Evolutionary conservation across 2,113 vertebrate genomes (phyloP).

Genomic region (Thomomys bottae): DNA sequence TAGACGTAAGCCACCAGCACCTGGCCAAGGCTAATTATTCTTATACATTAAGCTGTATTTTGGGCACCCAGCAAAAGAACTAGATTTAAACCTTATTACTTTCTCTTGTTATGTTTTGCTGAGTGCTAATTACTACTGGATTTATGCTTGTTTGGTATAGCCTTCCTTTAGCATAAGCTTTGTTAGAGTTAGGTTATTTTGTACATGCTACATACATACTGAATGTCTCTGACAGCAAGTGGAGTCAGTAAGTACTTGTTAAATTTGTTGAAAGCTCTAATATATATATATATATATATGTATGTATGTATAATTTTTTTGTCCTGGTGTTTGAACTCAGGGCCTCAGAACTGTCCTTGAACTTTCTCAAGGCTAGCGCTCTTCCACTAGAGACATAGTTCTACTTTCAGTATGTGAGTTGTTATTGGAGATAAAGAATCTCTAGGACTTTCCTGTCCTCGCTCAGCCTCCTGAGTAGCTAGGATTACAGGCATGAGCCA

Average conservation of each 20-base stretch:
- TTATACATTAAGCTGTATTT: slow-evolving; percentile 36
- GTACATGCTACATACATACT: neutral
- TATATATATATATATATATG: neutral
- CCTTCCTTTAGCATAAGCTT: slow-evolving; percentile 9
- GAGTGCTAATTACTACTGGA: neutral
- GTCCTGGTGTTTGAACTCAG: neutral
- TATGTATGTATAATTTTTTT: neutral
- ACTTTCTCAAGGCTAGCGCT: no score
- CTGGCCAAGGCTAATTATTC: no score
- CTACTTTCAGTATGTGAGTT: no score
- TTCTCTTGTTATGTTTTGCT: slow-evolving; percentile 55
- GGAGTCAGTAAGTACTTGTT: slow-evolving; percentile 33
- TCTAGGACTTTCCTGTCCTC: no score
- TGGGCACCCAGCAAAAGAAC: slow-evolving; percentile 6
- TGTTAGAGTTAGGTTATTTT: slow-evolving; percentile 38
- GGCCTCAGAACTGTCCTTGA: no score
- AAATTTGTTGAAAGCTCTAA: neutral
- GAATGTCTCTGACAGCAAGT: slow-evolving; percentile 26
- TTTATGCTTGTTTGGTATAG: slow-evolving; percentile 12
- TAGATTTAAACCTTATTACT: slow-evolving; percentile 30
- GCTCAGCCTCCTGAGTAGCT: no score
- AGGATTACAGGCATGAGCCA: no score
- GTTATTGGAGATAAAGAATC: no score
- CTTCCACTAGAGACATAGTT: no score
- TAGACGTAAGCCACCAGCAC: no score